Conservation (phyloP, 2,113 vertebrate genomes). For the Aleadryas rufinucha region DNA sequence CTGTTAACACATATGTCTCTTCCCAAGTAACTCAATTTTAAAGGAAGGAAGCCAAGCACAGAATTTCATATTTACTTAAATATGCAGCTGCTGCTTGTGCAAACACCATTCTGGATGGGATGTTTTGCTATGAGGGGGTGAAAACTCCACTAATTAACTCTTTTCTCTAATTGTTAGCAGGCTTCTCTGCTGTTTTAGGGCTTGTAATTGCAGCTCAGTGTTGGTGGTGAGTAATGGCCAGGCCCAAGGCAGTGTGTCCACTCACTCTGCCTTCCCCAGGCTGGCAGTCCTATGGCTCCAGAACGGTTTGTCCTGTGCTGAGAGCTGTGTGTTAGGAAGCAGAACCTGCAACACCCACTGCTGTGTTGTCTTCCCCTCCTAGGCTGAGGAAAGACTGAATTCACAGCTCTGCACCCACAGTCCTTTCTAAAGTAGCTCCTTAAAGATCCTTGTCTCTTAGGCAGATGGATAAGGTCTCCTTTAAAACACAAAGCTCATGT, state of each 20-base stretch:
- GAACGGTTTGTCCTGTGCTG: background rate
- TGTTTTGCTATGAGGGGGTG: background rate
- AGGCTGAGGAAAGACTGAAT: background rate
- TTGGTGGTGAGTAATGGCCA: background rate
- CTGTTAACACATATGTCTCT: background rate
- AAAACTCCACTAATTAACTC: background rate
- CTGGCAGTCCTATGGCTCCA: background rate
- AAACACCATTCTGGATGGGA: accelerated
- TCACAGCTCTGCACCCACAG: background rate
- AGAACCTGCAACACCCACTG: background rate
- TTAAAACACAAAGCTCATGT: background rate
- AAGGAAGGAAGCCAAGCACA: background rate
- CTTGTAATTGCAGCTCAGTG: background rate
- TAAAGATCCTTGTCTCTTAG: background rate
- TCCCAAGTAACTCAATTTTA: background rate
- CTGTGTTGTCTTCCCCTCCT: background rate
- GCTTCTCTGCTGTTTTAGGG: background rate
- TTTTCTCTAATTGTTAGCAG: background rate
- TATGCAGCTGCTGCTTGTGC: background rate
- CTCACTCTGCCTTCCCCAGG: background rate
- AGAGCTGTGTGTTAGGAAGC: background rate
- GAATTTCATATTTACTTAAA: background rate
- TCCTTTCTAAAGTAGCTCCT: background rate
- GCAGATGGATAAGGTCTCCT: background rate
- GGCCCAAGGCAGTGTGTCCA: background rate